Percentiles rank a stretch among this genome's conserved stretches.
These are phyloP conservation scores for Lasioglossum zephyrum DNA, from an alignment of 2,888 invertebrate species.

Conservation along the genomic window DNA sequence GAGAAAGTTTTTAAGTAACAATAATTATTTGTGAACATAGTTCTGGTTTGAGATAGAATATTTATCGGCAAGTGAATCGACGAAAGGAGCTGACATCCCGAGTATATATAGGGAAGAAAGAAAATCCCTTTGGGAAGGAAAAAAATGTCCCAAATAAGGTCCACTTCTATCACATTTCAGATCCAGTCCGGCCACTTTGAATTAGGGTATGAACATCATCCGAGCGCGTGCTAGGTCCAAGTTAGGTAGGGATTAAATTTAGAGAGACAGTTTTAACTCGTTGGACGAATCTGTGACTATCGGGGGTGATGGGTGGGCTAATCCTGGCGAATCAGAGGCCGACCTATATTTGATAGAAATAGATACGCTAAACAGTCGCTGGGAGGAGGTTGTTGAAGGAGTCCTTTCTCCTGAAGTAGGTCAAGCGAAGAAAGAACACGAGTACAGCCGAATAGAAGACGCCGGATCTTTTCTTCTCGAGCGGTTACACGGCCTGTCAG, in stretches of 20 bases:
- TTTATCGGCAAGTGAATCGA: no score
- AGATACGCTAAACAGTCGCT: slow-evolving; percentile 34
- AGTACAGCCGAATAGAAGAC: not conserved
- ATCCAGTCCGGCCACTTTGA: no score
- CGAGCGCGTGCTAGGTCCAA: not conserved
- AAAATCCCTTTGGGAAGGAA: no score
- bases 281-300: not conserved
- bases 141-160: no score
- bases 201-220: no score
- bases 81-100: no score
- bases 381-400: not conserved
- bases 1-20: no score
- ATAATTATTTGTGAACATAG: no score
- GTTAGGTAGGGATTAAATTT: not conserved
- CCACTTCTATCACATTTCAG: no score
- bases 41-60: no score
- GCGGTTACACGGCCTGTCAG: not conserved
- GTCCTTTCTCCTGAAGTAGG: slow-evolving; percentile 21
- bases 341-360: slow-evolving; percentile 42
- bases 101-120: no score
- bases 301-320: not conserved
- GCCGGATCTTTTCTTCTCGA: slow-evolving; percentile 5
- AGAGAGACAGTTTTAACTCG: not conserved
- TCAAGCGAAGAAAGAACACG: slow-evolving; percentile 26
- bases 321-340: not conserved